Percentiles rank a stretch among this genome's conserved stretches.
Conservation (phyloP, 2,797 vertebrate genomes). For the Hafferia zeledoni region DNA sequence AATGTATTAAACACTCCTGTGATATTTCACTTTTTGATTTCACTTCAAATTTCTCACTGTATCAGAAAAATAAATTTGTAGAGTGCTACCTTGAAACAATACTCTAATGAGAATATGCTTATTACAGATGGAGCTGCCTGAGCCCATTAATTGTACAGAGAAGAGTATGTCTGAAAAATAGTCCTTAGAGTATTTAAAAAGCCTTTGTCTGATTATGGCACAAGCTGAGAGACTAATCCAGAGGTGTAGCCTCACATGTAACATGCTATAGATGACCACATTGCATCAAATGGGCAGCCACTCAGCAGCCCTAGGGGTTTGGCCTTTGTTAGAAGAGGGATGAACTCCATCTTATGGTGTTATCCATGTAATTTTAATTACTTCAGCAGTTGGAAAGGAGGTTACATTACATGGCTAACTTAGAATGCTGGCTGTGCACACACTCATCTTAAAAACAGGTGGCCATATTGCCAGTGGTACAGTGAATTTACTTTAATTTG, state of each 20-base stretch:
- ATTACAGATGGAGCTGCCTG: slow-evolving; percentile 40
- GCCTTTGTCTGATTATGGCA: background rate
- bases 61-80: background rate
- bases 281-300: background rate
- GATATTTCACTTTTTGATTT: background rate
- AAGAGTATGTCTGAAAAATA: background rate
- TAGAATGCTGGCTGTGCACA: background rate
- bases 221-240: background rate
- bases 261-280: background rate
- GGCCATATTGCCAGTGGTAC: background rate
- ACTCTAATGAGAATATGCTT: slow-evolving; percentile 1
- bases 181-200: background rate
- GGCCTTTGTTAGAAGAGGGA: background rate
- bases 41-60: background rate
- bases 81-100: background rate
- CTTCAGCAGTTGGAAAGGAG: background rate
- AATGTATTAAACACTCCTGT: background rate
- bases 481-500: background rate
- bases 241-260: background rate
- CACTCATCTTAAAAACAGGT: background rate
- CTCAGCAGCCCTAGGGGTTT: background rate
- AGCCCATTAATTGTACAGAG: background rate
- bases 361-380: background rate
- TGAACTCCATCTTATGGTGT: background rate
- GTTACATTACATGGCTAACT: background rate